These are phyloP conservation scores for Jacana jacana DNA, from an alignment of 2,113 vertebrate genomes.

Conservation along the genomic window DNA sequence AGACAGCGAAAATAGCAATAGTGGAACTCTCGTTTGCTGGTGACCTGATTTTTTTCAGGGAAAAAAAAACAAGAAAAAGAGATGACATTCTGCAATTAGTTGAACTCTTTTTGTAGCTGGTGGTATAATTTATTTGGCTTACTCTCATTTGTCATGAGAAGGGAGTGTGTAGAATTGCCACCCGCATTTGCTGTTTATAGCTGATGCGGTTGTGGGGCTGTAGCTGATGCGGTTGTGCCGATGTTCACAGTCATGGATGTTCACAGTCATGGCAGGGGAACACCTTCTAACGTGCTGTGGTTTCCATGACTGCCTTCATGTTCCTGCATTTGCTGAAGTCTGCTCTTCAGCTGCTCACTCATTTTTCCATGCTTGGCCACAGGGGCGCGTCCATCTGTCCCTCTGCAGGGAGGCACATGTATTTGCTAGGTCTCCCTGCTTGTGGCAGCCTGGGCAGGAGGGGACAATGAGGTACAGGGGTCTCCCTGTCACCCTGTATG, in stretches of 20 bases:
- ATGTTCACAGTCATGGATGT: not conserved
- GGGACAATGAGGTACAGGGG: rapidly evolving
- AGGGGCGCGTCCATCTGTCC: not conserved
- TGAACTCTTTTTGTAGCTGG: not conserved
- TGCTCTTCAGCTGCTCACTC: not conserved
- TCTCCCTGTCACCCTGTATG: not conserved
- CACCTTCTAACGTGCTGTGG: rapidly evolving
- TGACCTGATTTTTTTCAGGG: slow-evolving; percentile 4
- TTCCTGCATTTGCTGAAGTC: not conserved
- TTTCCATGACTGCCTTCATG: not conserved
- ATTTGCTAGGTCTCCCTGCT: not conserved
- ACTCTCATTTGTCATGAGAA: not conserved
- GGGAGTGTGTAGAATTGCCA: not conserved
- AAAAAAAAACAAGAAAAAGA: not conserved
- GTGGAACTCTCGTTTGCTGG: not conserved
- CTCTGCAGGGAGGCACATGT: not conserved
- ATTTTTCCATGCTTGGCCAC: not conserved
- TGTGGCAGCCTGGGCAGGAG: not conserved
- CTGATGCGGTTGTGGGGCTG: not conserved
- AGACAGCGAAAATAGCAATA: not conserved
- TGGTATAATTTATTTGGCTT: not conserved
- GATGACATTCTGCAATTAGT: not conserved
- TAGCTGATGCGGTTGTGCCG: not conserved
- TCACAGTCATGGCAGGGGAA: not conserved
- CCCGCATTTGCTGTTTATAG: not conserved